These are phyloP conservation scores for Limnephilus lunatus DNA, from an alignment of 2,888 invertebrate species.

Conservation along the genomic window DNA sequence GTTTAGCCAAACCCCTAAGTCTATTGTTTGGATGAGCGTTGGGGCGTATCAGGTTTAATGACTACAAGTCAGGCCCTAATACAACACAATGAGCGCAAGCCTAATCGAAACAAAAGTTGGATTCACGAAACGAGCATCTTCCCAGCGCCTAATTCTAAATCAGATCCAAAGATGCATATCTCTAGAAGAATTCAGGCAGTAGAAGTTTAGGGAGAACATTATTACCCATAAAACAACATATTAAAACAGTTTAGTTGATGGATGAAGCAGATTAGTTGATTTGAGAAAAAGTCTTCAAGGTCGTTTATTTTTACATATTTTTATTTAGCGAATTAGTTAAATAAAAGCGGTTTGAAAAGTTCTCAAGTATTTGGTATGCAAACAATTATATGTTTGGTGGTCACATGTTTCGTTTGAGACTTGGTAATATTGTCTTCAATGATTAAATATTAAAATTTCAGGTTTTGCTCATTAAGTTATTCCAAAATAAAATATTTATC, in stretches of 20 bases:
- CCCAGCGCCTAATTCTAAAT: background rate
- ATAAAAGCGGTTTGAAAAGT: background rate
- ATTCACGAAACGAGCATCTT: background rate
- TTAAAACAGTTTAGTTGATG: background rate
- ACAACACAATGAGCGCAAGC: conserved; percentile 6
- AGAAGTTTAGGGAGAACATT: background rate
- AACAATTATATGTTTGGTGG: background rate
- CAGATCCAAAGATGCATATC: background rate
- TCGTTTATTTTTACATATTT: background rate
- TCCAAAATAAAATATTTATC: too few species aligned
- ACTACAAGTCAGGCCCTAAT: conserved; percentile 44
- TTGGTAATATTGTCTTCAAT: too few species aligned
- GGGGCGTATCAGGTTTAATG: conserved; percentile 53
- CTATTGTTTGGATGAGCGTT: conserved; percentile 43
- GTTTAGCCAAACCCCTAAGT: conserved; percentile 21
- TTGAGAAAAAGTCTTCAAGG: too few species aligned
- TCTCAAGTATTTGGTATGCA: background rate
- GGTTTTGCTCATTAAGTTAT: too few species aligned
- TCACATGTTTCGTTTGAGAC: too few species aligned
- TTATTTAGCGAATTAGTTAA: background rate
- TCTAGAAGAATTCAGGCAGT: background rate
- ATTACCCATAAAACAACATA: background rate
- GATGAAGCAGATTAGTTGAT: too few species aligned
- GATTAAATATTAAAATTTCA: too few species aligned
- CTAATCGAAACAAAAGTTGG: background rate